Conservation (phyloP, 2,888 invertebrate genomes). For the Minunthozetes semirufus region DNA sequence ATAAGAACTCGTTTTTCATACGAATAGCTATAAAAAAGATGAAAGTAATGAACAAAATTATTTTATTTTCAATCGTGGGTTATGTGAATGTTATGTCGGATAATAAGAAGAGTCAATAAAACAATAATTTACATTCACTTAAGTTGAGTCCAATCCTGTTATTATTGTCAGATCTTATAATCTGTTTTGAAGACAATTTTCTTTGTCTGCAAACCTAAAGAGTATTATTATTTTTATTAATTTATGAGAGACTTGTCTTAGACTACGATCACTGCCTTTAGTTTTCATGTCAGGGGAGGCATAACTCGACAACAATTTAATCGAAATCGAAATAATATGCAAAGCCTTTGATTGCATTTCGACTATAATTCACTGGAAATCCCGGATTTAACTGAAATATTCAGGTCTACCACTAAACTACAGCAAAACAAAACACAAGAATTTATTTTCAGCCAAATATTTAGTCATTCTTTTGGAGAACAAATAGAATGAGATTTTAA, state of each 20-base stretch:
- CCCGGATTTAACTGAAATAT: background rate
- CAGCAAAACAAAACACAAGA: background rate
- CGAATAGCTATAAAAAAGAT: too few relatives aligned
- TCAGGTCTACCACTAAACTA: background rate
- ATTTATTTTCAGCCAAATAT: background rate
- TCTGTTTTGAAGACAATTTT: slow-evolving; percentile 4
- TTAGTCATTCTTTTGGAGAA: background rate
- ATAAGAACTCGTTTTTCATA: too few relatives aligned
- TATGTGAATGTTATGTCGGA: background rate
- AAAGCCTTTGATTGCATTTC: slow-evolving; percentile 21
- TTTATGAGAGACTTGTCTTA: slow-evolving; percentile 3
- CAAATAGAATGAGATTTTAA: background rate
- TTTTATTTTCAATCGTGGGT: background rate
- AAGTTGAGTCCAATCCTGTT: background rate
- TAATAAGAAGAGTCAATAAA: background rate
- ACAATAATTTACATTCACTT: background rate
- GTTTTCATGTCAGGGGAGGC: slow-evolving; percentile 1
- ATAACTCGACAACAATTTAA: slow-evolving; percentile 10
- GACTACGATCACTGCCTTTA: background rate
- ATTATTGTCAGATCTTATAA: background rate
- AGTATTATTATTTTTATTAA: slow-evolving; percentile 27
- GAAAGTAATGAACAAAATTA: background rate
- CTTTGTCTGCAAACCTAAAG: background rate
- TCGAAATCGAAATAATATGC: slow-evolving; percentile 12
- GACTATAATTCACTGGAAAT: background rate